Evolutionary conservation across 1,140 invertebrate genomes (phyloP), one percentile per base, ranked within the genome.

Genomic region (Drosophila arawakana): DNA sequence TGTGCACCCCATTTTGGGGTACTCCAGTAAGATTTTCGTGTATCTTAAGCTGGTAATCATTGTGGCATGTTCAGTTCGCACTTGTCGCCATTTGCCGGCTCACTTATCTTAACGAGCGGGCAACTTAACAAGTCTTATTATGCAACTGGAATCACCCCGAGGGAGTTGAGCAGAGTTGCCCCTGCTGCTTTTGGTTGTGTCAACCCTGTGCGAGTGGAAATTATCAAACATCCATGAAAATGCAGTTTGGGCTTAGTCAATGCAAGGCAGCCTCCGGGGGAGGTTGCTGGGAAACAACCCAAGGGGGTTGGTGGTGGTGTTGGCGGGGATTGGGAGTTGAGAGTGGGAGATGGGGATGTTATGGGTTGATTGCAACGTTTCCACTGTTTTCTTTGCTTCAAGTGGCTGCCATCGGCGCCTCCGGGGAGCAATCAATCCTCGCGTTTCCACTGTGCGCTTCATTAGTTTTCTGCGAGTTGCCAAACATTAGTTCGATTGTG

Each of bases 41-140:
- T 77, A 86, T 86, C 84, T 80, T 69, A 69, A 83, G 84, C 84
- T 60, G 84, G 81, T 82, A 83, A 83, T 83, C 73, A 83, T 83
- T 83, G 81, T 60, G 81, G 84, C 67, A 79, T 80, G 80, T 89
- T 89, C 76, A 63, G 52, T 70, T 88, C 79, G 82, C 85, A 88
- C 83, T 88, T 88, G 84, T 88, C 83, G 77, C 83, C 84, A 85
- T 83, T 90, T 89, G 81, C 75, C 85, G 84, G 78, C 75, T 85
- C 85, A 89, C 84, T 89, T 89, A 89, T 89, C 84, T 89, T 89
- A 89, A 90, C 84, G 84, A 89, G 71, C 85, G 78, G 76, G 85
- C 78, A 80, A 90, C 84, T 89, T 89, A 90, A 89, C 84, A 89
- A 90, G 78, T 90, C 84, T 88, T 88, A 83, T 88, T 88, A 88